phyloP scores from a whole-genome alignment of 2,113 vertebrate genomes.

The Galeopterus variegatus region DNA sequence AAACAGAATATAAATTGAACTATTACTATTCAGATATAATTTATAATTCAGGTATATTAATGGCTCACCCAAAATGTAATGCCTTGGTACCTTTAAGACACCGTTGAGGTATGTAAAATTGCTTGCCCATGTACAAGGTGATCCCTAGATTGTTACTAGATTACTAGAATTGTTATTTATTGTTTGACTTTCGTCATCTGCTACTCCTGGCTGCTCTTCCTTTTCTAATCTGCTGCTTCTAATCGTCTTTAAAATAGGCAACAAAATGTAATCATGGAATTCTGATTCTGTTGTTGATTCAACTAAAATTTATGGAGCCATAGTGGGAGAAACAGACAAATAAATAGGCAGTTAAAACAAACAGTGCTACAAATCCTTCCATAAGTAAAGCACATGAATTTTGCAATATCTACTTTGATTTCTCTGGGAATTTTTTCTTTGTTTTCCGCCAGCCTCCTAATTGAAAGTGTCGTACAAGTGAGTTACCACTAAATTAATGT shows the following conservation, averaged over 20 bases:
- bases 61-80: neutral
- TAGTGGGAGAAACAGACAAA: neutral
- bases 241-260: neutral
- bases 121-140: neutral
- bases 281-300: neutral
- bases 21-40: neutral
- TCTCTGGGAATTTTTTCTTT: slow-evolving; percentile 26
- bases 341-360: neutral
- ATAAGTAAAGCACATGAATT: slow-evolving; percentile 17
- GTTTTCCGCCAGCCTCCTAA: neutral
- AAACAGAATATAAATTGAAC: neutral
- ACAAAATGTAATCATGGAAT: neutral
- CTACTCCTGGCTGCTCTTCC: neutral
- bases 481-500: slow-evolving; percentile 12
- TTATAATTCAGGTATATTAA: slow-evolving; percentile 1
- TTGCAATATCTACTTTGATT: slow-evolving; percentile 1
- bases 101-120: neutral
- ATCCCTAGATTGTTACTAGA: neutral
- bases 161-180: neutral
- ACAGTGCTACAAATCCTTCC: neutral
- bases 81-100: neutral
- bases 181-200: slow-evolving; percentile 34
- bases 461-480: neutral
- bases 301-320: neutral
- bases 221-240: neutral